These are phyloP conservation scores for Lucinisca nassula DNA, from an alignment of 2,888 invertebrate species.

Conservation along the genomic window DNA sequence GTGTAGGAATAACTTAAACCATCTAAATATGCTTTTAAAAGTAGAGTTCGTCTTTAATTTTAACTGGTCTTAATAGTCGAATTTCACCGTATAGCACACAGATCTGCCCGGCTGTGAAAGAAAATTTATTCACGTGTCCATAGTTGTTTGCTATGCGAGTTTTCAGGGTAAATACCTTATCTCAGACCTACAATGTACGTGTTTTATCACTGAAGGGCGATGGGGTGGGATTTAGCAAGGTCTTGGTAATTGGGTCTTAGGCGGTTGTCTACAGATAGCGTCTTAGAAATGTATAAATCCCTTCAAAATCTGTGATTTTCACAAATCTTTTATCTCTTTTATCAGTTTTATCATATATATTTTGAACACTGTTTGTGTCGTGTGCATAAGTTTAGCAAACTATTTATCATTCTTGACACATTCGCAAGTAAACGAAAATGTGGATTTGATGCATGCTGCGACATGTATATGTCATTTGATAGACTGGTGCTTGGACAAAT, in stretches of 20 bases:
- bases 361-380: neutral
- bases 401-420: constrained; percentile 19
- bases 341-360: neutral
- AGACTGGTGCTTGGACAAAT: constrained; percentile 26
- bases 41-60: no score
- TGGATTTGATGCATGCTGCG: constrained; percentile 37
- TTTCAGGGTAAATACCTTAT: no score
- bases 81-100: no score
- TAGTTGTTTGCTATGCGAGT: no score
- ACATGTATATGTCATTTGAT: constrained; percentile 13
- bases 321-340: constrained; percentile 2
- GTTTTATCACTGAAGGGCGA: constrained; percentile 1
- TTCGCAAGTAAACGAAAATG: constrained; percentile 17
- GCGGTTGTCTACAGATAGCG: neutral
- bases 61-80: no score
- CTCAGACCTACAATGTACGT: no score
- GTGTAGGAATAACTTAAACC: no score
- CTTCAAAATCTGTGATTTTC: neutral
- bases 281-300: neutral
- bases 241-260: neutral
- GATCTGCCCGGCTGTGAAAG: no score
- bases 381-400: neutral
- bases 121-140: no score
- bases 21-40: no score
- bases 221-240: neutral